These are phyloP conservation scores for Morinoia aosen DNA, from an alignment of 2,888 invertebrate species.

Conservation along the genomic window DNA sequence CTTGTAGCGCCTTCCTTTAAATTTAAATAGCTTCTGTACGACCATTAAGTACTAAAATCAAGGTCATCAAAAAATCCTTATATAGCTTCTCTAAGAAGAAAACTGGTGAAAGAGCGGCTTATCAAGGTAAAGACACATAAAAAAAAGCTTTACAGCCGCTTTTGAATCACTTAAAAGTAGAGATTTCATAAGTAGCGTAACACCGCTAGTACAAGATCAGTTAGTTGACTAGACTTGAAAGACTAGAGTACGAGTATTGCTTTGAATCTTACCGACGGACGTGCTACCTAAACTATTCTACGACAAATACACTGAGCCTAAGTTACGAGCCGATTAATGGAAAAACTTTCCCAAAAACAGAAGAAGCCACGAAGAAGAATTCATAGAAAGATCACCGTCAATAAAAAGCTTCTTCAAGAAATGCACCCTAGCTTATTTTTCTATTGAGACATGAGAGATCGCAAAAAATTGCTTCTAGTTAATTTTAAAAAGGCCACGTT, in stretches of 20 bases:
- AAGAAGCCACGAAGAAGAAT: not conserved
- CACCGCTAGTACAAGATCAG: not conserved
- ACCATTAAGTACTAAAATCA: not conserved
- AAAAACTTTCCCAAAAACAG: not conserved
- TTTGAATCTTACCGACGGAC: not conserved
- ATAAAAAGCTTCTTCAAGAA: not conserved
- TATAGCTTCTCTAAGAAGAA: not conserved
- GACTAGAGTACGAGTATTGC: slow-evolving; percentile 28
- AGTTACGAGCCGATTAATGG: not conserved
- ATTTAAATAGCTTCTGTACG: not conserved
- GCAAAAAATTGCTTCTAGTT: not conserved
- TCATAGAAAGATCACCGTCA: not conserved
- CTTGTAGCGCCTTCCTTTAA: not conserved
- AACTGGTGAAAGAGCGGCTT: not conserved
- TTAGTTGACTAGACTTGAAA: slow-evolving; percentile 14
- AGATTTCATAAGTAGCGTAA: not conserved
- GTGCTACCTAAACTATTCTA: slow-evolving; percentile 6
- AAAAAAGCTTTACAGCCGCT: not conserved
- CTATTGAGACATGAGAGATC: not conserved
- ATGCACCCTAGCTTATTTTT: not conserved
- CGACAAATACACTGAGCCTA: not conserved
- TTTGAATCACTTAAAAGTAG: not conserved
- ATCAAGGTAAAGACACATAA: not conserved
- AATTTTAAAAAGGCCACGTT: not conserved
- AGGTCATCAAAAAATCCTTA: not conserved